Evolutionary conservation across 2,113 vertebrate species (phyloP), one percentile per base, ranked within the genome.

Genomic region (Corythoichthys intestinalis): DNA sequence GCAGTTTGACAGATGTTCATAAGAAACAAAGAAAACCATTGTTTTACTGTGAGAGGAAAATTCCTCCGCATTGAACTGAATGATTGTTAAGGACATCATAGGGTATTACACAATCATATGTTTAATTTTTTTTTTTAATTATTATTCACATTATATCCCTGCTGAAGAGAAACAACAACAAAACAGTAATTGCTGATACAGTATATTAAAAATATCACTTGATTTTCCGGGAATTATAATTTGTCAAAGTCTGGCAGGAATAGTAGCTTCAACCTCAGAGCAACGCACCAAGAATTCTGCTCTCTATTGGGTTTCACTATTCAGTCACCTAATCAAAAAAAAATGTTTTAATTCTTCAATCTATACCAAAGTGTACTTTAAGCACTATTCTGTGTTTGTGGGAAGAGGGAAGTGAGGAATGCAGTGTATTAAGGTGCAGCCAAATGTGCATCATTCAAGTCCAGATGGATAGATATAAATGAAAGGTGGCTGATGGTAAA

Each of bases 1-100:
- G 57, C 17, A 60, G 17, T 73, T 71, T 62, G 35, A 38, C n/a
- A 73, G 39, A 11, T 59, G 44, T 77, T 80, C 67, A 48, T 5
- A 64, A 65, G 10, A 63, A 54, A 10, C 6, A 9, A 10, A 7
- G 44, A 34, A 52, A 13, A 41, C 17, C 7, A 44, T 12, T 75
- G 37, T 64, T 11, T 47, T 37, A 37, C 34, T 58, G 4, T 58
- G 13, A 58, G 11, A 20, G 20, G 35, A 37, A n/a, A 35, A 28
- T 28, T 28, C 20, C 20, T n/a, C 6, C 38, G n/a, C 8, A 56
- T 3, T 4, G 48, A 49, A 44, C 41, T 44, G 6, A 44, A 6
- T 17, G 50, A 7, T n/a, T 52, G 50, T 52, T 52, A 14, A 52
- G 17, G 4, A 6, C 50, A 52, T 44, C 41, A 44, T 44, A 28